Percentiles rank a stretch among this genome's conserved stretches.
These are phyloP conservation scores for Morone saxatilis DNA, from an alignment of 2,113 vertebrate genomes.

Conservation along the genomic window DNA sequence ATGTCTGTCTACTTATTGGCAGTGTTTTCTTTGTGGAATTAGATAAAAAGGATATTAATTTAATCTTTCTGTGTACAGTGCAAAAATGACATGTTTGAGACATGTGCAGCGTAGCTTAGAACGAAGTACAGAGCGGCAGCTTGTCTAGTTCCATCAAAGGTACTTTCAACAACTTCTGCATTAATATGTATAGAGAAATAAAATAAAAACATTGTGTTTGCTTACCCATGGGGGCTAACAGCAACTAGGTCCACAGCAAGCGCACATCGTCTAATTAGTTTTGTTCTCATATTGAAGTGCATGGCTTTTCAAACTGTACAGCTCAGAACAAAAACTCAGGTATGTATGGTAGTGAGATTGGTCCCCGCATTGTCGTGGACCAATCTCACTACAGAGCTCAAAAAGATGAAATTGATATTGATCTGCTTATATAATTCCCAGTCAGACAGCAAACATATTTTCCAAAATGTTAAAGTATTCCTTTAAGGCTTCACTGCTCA, in stretches of 20 bases:
- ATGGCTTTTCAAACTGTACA: background rate
- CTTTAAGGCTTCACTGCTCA: background rate
- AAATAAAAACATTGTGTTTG: background rate
- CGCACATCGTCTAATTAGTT: background rate
- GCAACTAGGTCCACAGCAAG: background rate
- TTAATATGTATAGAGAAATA: background rate
- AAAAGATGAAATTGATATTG: constrained; percentile 1
- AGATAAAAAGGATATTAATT: constrained; percentile 5
- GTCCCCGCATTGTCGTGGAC: background rate
- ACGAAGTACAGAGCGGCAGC: background rate
- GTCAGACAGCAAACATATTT: constrained; percentile 20
- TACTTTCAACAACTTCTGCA: background rate
- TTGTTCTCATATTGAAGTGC: background rate
- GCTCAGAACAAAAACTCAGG: background rate
- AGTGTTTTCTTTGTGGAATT: background rate
- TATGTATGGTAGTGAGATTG: background rate
- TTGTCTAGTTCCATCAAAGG: background rate
- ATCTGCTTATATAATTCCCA: constrained; percentile 21
- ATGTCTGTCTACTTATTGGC: background rate
- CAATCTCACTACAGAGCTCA: background rate
- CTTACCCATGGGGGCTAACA: background rate
- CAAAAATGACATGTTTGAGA: background rate
- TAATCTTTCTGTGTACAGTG: background rate
- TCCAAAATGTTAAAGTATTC: background rate
- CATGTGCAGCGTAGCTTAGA: background rate